Percentiles rank a stretch among this genome's conserved stretches.
phyloP scores from a whole-genome alignment of 2,797 vertebrate species.

The Nannoperca australis region DNA sequence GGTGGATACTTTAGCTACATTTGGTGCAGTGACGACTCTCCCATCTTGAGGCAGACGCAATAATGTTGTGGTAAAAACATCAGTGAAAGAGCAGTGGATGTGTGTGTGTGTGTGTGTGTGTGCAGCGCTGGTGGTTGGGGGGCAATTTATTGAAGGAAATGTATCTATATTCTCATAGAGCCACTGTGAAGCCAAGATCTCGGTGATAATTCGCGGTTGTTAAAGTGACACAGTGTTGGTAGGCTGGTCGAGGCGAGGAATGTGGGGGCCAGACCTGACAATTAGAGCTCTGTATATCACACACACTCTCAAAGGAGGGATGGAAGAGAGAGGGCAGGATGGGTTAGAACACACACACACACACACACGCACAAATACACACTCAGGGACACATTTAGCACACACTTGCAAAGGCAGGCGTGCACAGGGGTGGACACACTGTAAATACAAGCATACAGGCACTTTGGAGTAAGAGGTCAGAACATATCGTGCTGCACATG shows the following conservation, averaged over 20 bases:
- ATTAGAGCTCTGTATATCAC: conserved; percentile 88
- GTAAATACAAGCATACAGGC: conserved; percentile 40
- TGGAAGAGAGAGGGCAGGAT: conserved; percentile 59
- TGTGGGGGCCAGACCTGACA: conserved; percentile 87
- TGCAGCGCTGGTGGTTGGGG: conserved; percentile 26
- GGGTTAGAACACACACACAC: conserved; percentile 64
- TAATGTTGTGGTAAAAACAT: conserved; percentile 94
- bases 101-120: conserved; percentile 25
- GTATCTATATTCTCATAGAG: conserved; percentile 92
- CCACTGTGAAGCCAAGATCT: conserved; percentile 91
- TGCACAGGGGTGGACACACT: conserved; percentile 6
- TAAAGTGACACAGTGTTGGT: conserved; percentile 93
- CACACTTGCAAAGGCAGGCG: conserved; percentile 36
- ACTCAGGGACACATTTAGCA: conserved; percentile 26
- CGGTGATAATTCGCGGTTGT: conserved; percentile 95
- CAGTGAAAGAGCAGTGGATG: conserved; percentile 85
- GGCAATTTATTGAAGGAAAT: conserved; percentile 94
- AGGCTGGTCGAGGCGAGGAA: conserved; percentile 88
- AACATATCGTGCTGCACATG: conserved; percentile 2
- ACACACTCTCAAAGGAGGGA: conserved; percentile 73
- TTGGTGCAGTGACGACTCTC: conserved; percentile 90
- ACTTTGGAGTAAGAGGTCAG: conserved; percentile 34
- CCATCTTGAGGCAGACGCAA: conserved; percentile 87
- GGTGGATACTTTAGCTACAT: conserved; percentile 93
- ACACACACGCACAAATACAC: conserved; percentile 32